These are phyloP conservation scores for Dioctria linearis DNA, from an alignment of 2,888 invertebrate species.

Conservation along the genomic window DNA sequence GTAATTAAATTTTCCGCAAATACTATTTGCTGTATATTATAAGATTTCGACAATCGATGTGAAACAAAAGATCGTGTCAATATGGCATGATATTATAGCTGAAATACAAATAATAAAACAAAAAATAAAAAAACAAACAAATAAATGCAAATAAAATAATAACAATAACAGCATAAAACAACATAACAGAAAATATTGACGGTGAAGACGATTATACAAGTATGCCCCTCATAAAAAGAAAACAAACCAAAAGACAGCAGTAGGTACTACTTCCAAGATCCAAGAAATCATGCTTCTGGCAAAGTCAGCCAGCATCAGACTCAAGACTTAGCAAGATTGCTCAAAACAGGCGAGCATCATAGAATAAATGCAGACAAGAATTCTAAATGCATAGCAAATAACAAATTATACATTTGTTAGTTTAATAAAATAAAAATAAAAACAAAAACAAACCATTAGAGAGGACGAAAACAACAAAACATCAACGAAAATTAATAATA, in stretches of 20 bases:
- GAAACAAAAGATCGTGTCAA: constrained; percentile 53
- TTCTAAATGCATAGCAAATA: constrained; percentile 52
- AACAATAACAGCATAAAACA: constrained; percentile 55
- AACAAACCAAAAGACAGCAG: constrained; percentile 15
- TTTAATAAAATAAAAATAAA: neutral
- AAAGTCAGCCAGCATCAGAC: neutral
- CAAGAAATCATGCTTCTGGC: neutral
- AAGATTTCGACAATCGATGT: constrained; percentile 32
- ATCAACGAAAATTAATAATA: constrained; percentile 50
- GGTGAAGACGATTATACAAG: constrained; percentile 53
- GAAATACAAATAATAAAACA: constrained; percentile 42
- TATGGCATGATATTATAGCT: constrained; percentile 51
- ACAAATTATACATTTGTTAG: constrained; percentile 43
- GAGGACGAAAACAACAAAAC: constrained; percentile 41
- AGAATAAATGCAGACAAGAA: constrained; percentile 32
- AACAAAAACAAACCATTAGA: constrained; percentile 5
- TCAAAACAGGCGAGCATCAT: constrained; percentile 12
- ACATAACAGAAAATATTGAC: constrained; percentile 58
- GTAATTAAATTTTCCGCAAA: neutral
- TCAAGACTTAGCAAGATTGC: neutral
- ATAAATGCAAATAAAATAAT: constrained; percentile 34
- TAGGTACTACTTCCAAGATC: constrained; percentile 18
- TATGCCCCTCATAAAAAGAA: constrained; percentile 53
- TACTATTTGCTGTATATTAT: neutral
- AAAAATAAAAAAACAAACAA: neutral